Evolutionary conservation across 2,797 vertebrate species (phyloP), one percentile per base, ranked within the genome.

Genomic region (Clarias laeviceps): DNA sequence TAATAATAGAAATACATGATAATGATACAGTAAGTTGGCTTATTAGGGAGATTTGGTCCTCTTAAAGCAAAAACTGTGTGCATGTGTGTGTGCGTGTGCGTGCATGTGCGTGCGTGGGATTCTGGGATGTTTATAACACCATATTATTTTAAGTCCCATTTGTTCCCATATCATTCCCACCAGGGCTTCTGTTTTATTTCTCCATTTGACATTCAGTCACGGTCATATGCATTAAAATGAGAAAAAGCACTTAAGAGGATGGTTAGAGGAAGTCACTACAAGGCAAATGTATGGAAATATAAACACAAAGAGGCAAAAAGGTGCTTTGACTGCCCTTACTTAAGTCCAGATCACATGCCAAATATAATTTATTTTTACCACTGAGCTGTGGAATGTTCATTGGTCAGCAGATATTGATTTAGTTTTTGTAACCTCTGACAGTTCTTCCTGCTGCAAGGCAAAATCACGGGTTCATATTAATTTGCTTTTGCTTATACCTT

Each of bases 121-220:
- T 69, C 20, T 69, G 34, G 34, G 18, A 69, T 37, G 68, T 11
- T 69, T 69, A 18, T 37, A 32, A 68, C 27, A 27, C 29, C n/a
- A 4, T 65, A 27, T 18, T 66, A 17, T 66, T 17, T 15, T 20
- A 69, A 69, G 68, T 22, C 22, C 22, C 24, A 45, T 11, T 15
- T 50, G 34, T n/a, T 72, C 24, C 40, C 24, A 7, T 72, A 27
- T 72, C 40, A n/a, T 72, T 72, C 37, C 40, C 12, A 17, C 37
- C 70, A 72, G 40, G 24, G 45, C 70, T 45, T 72, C 37, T 45
- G 69, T 45, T 72, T 72, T n/a, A 72, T 72, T 40, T 72, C 37
- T 45, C 37, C 22, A 15, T 45, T 17, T 14, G 37, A n/a, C 69
- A 24, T 22, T 40, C 34, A 40, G 22, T 22, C 1, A 3, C 18